A percentile compares a stretch with the other conserved stretches of the same genome.
Evolutionary conservation across 2,113 vertebrate species (phyloP).

Genomic region (Cryptomyrus ogoouensis): DNA sequence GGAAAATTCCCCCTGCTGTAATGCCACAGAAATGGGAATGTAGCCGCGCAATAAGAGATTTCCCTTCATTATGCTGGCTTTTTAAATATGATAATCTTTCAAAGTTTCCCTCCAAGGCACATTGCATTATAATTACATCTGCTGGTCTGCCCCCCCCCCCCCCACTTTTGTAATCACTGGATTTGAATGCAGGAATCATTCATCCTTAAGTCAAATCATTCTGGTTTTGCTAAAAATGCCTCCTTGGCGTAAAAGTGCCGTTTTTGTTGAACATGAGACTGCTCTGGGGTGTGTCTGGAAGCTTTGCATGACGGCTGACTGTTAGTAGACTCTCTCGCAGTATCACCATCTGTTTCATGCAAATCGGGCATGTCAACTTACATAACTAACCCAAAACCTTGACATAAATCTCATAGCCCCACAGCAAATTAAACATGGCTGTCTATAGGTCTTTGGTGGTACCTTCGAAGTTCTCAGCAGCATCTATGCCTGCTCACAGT

Average conservation of each 20-base stretch:
- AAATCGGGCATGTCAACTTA: slow-evolving; percentile 15
- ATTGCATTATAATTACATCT: slow-evolving; percentile 13
- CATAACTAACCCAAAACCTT: slow-evolving; percentile 15
- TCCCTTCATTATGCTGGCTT: slow-evolving; percentile 32
- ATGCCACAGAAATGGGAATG: slow-evolving; percentile 30
- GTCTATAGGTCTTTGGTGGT: neutral
- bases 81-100: slow-evolving; percentile 39
- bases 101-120: neutral
- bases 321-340: slow-evolving; percentile 3
- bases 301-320: slow-evolving; percentile 2
- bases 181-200: slow-evolving; percentile 17
- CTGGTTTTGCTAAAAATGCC: neutral
- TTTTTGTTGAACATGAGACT: neutral
- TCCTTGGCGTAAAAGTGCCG: neutral
- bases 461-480: neutral
- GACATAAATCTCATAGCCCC: neutral
- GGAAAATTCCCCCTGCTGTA: neutral
- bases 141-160: neutral
- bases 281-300: neutral
- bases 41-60: neutral
- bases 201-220: neutral
- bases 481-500: neutral
- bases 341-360: slow-evolving; percentile 23
- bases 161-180: neutral
- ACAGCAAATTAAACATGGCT: neutral